A percentile compares a stretch with the other conserved stretches of the same genome.
These are phyloP conservation scores for Aptenodytes forsteri DNA, from an alignment of 2,113 vertebrate genomes.

Conservation along the genomic window DNA sequence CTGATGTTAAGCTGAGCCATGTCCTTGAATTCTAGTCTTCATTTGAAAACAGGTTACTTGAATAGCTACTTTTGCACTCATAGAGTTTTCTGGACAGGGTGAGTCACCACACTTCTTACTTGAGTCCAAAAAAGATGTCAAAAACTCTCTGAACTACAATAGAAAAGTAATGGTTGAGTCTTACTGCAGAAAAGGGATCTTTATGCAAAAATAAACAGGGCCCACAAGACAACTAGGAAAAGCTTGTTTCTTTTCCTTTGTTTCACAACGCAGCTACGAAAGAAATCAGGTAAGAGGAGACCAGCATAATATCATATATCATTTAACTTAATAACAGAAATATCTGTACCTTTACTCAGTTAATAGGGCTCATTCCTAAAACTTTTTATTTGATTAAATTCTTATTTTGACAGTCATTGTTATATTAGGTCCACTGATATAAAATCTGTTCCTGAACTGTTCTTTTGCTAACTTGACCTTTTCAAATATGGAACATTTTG, in stretches of 20 bases:
- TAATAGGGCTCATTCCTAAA: not conserved
- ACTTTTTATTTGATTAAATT: not conserved
- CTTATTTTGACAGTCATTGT: not conserved
- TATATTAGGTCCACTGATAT: not conserved
- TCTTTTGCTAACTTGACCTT: conserved; percentile 34
- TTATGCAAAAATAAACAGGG: not conserved
- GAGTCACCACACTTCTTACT: not conserved
- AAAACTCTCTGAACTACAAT: not conserved
- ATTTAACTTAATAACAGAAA: not conserved
- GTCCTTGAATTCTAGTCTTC: not conserved
- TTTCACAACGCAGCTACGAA: not conserved
- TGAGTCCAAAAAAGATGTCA: not conserved
- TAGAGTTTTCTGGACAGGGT: not conserved
- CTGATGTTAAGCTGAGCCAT: not conserved
- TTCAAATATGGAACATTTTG: not conserved
- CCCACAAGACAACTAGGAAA: not conserved
- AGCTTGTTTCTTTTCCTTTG: not conserved
- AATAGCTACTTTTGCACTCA: not conserved
- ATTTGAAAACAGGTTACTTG: not conserved
- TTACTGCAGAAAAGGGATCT: not conserved
- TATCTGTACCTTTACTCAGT: not conserved
- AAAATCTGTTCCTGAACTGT: not conserved
- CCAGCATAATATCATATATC: not conserved
- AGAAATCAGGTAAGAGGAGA: not conserved
- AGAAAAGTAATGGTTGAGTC: not conserved